Conservation (phyloP, 2,888 invertebrate species). For the Oeneis ivallda region DNA sequence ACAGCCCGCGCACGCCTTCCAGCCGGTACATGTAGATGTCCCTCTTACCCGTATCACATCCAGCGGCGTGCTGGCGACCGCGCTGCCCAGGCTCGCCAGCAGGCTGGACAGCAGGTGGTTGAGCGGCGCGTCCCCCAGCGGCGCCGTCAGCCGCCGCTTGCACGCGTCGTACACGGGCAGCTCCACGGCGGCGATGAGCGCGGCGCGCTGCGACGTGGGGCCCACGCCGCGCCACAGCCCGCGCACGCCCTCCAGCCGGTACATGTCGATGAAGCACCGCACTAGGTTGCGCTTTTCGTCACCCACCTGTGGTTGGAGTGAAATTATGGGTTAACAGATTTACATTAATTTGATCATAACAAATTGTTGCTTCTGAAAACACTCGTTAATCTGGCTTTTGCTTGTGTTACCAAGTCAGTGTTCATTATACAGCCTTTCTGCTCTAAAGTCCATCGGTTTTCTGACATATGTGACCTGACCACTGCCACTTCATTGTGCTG, state of each 20-base stretch:
- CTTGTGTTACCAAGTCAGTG: no score
- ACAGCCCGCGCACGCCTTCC: no score
- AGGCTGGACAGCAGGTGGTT: constrained; percentile 96
- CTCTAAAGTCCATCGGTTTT: no score
- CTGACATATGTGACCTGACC: no score
- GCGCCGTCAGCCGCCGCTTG: constrained; percentile 86
- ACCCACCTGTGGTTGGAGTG: constrained; percentile 63
- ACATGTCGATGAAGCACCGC: constrained; percentile 91
- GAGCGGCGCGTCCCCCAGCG: constrained; percentile 89
- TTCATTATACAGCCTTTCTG: no score
- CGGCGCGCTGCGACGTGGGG: constrained; percentile 96
- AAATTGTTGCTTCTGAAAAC: no score
- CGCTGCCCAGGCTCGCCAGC: constrained; percentile 95
- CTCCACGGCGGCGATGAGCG: constrained; percentile 96
- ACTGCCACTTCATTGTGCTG: no score
- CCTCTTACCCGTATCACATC: constrained; percentile 89
- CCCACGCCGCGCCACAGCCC: constrained; percentile 97
- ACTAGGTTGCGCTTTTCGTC: constrained; percentile 84
- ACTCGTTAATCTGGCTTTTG: no score
- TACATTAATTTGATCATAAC: no score
- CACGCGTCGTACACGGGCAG: constrained; percentile 95
- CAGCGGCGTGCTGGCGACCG: constrained; percentile 95
- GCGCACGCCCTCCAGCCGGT: constrained; percentile 89
- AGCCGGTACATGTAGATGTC: not conserved
- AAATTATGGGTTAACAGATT: not conserved